Percentiles rank a stretch among this genome's conserved stretches.
These are phyloP conservation scores for Lasiurus cinereus DNA, from an alignment of 2,113 vertebrate genomes.

Conservation along the genomic window DNA sequence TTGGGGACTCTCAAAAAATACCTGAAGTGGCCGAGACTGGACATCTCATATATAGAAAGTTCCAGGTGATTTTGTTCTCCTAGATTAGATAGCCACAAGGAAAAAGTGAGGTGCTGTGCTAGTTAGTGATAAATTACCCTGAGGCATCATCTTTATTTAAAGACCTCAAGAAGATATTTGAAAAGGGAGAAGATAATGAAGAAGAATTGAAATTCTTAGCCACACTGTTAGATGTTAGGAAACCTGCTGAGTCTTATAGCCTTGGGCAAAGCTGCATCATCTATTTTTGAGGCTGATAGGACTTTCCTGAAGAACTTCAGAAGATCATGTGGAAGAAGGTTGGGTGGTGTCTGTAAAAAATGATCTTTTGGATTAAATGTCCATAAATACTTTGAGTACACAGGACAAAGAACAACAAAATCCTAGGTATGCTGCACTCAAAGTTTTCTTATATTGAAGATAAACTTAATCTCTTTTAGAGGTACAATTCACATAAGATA, in stretches of 20 bases:
- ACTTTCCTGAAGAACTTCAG: conserved; percentile 24
- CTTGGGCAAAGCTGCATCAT: conserved; percentile 28
- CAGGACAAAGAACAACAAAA: neutral
- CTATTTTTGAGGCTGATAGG: neutral
- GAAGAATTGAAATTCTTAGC: conserved; percentile 50
- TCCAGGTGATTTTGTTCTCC: conserved; percentile 15
- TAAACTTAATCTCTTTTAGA: conserved; percentile 25
- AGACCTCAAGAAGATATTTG: conserved; percentile 31
- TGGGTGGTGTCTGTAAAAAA: neutral
- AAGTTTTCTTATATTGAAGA: conserved; percentile 27
- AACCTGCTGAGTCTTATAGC: neutral
- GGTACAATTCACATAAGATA: neutral
- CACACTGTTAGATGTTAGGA: conserved; percentile 15
- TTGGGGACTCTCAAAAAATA: neutral
- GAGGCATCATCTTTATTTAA: conserved; percentile 15
- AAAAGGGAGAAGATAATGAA: conserved; percentile 1
- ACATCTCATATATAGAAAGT: neutral
- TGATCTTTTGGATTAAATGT: conserved; percentile 34
- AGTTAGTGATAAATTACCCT: neutral
- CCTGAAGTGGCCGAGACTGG: neutral
- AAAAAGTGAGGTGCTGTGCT: neutral
- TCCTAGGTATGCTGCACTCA: neutral
- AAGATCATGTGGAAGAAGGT: neutral
- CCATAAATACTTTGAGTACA: neutral
- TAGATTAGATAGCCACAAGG: neutral